These are phyloP conservation scores for Ceyx melanurus DNA, from an alignment of 2,113 vertebrate species.

Conservation along the genomic window DNA sequence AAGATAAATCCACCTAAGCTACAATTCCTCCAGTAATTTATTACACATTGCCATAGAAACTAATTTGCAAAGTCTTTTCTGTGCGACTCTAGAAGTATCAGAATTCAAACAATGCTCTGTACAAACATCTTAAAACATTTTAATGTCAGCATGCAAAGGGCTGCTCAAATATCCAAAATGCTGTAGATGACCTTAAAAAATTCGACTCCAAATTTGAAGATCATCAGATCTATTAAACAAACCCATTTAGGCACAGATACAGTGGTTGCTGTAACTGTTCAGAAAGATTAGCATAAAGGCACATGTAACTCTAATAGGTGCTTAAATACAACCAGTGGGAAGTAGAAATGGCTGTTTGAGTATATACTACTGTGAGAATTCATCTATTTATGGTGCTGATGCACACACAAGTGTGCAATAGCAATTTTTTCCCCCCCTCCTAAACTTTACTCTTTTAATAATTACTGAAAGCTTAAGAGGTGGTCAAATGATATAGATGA, in stretches of 20 bases:
- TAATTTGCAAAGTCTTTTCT: not conserved
- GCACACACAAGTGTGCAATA: fast-evolving
- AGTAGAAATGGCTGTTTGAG: not conserved
- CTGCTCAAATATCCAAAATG: not conserved
- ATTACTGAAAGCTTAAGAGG: not conserved
- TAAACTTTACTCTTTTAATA: not conserved
- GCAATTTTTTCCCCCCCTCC: not conserved
- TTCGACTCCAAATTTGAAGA: not conserved
- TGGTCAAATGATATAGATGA: not conserved
- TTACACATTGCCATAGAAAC: not conserved
- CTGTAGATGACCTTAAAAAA: not conserved
- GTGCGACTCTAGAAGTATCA: not conserved
- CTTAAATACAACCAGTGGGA: constrained; percentile 14
- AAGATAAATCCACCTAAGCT: not conserved
- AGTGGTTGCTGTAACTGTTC: not conserved
- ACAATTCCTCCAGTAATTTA: not conserved
- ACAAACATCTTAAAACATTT: not conserved
- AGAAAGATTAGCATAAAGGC: not conserved
- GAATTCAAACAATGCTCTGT: not conserved
- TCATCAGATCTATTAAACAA: not conserved
- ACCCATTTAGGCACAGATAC: not conserved
- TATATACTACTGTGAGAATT: not conserved
- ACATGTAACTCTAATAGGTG: not conserved
- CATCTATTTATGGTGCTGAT: not conserved
- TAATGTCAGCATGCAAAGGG: not conserved